A percentile compares a stretch with the other conserved stretches of the same genome.
Conservation (phyloP, 2,113 vertebrate species). For the Tyrannus savana region DNA sequence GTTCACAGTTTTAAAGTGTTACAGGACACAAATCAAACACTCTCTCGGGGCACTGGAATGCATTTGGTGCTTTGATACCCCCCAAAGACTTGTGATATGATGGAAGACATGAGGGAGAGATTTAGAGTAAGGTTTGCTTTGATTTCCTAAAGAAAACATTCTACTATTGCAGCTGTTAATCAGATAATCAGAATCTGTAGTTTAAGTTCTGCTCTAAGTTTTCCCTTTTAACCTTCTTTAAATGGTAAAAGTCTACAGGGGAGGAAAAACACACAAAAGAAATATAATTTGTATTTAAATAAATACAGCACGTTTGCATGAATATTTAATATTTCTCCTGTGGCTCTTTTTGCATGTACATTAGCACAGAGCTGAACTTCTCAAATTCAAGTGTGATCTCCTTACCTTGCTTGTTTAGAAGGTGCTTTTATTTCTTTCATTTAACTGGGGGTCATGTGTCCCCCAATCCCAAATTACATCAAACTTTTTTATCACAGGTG, state of each 20-base stretch:
- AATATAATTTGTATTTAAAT: not conserved
- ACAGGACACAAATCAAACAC: not conserved
- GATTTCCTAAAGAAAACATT: slow-evolving; percentile 32
- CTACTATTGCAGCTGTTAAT: not conserved
- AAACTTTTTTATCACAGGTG: not conserved
- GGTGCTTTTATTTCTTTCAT: not conserved
- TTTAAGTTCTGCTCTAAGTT: not conserved
- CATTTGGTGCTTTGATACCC: not conserved
- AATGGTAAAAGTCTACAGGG: not conserved
- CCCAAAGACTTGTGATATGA: not conserved
- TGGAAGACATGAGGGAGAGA: slow-evolving; percentile 9
- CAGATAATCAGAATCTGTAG: not conserved
- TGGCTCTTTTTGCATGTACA: not conserved
- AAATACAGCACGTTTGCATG: not conserved
- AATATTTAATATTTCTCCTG: not conserved
- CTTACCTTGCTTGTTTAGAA: not conserved
- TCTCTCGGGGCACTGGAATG: not conserved
- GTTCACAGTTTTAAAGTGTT: not conserved
- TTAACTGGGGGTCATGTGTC: not conserved
- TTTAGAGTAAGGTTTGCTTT: slow-evolving; percentile 12
- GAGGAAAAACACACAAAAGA: not conserved
- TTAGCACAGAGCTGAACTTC: not conserved
- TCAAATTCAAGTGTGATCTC: not conserved
- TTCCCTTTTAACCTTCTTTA: not conserved
- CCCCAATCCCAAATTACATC: not conserved